Percentiles rank a stretch among this genome's conserved stretches.
Conservation (phyloP, 2,888 invertebrate genomes). For the Oscheius sp. region DNA sequence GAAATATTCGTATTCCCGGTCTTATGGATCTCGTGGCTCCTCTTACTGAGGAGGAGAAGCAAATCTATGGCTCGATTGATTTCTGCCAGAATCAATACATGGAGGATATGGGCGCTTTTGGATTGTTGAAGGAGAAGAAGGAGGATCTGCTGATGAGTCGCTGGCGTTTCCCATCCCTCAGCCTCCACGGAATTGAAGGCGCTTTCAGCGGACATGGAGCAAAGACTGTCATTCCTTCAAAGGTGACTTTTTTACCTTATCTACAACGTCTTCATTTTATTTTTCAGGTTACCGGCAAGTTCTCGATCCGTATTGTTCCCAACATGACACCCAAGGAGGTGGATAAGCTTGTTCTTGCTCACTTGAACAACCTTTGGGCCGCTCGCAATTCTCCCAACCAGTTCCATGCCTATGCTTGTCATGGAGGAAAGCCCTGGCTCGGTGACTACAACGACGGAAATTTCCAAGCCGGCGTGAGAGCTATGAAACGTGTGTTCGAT, state of each 20-base stretch:
- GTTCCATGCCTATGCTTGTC: slow-evolving; percentile 80
- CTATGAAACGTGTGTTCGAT: slow-evolving; percentile 81
- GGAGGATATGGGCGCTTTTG: slow-evolving; percentile 79
- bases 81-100: slow-evolving; percentile 80
- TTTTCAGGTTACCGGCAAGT: slow-evolving; percentile 91
- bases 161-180: slow-evolving; percentile 93
- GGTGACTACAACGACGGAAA: slow-evolving; percentile 91
- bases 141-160: slow-evolving; percentile 89
- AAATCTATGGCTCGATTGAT: slow-evolving; percentile 85
- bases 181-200: slow-evolving; percentile 93
- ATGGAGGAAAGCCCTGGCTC: slow-evolving; percentile 91
- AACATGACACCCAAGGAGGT: slow-evolving; percentile 87
- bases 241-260: slow-evolving; percentile 42
- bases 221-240: slow-evolving; percentile 80
- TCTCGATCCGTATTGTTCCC: slow-evolving; percentile 96
- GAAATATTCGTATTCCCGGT: slow-evolving; percentile 81
- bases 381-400: slow-evolving; percentile 83
- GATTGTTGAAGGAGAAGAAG: slow-evolving; percentile 81
- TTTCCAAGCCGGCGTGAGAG: slow-evolving; percentile 84
- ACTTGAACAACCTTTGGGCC: slow-evolving; percentile 84
- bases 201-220: slow-evolving; percentile 92
- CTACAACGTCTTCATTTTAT: not conserved
- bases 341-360: slow-evolving; percentile 81
- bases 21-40: slow-evolving; percentile 86
- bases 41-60: slow-evolving; percentile 73